phyloP scores from a whole-genome alignment of 23 tunicate genomes.

The Styela plicata region DNA sequence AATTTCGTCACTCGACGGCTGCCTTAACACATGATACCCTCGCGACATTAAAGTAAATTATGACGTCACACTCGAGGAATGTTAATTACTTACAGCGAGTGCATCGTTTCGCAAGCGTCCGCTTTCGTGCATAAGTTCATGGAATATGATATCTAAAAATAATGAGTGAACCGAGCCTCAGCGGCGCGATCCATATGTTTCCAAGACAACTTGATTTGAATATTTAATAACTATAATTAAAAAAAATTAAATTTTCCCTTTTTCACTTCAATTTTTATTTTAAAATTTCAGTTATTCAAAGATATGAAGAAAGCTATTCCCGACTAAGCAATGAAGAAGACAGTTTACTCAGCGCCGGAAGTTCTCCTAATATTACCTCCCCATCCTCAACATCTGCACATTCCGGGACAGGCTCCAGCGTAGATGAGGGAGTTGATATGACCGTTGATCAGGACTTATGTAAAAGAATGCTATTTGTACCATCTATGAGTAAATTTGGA shows the following conservation, averaged over 20 bases:
- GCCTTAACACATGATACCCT: not conserved
- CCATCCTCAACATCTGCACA: not conserved
- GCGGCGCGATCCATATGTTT: no score
- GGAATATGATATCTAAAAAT: no score
- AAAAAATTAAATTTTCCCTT: not conserved
- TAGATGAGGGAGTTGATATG: not conserved
- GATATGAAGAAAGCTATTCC: not conserved
- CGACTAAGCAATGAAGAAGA: slow-evolving; percentile 3
- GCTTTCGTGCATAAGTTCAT: not conserved
- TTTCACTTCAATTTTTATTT: not conserved
- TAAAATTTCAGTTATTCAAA: not conserved
- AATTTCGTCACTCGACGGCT: not conserved
- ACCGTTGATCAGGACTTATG: not conserved
- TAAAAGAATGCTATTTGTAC: not conserved
- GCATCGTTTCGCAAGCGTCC: not conserved
- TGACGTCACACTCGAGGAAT: not conserved
- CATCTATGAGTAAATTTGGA: not conserved
- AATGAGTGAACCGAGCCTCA: no score
- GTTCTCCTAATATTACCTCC: not conserved
- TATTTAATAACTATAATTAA: no score
- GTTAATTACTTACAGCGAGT: not conserved
- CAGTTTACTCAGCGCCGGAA: not conserved
- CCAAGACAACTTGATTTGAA: no score
- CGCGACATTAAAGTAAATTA: not conserved
- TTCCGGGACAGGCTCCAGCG: not conserved